phyloP scores from a whole-genome alignment of 1,140 invertebrate species.

The Bombus superbus region DNA sequence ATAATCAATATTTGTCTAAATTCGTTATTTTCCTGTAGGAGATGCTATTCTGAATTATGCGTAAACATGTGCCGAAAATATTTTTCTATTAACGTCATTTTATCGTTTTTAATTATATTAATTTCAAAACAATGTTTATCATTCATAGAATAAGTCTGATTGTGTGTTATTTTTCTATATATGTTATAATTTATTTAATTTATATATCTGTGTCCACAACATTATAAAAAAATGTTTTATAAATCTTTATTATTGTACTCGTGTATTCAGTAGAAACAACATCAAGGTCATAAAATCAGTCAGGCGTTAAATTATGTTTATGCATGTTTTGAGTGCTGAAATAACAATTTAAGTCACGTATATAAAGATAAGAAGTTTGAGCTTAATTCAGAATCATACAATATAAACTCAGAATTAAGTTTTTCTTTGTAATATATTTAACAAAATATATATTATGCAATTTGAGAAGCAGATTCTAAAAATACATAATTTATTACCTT shows the following conservation, averaged over 20 bases:
- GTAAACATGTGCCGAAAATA: neutral
- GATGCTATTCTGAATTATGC: conserved; percentile 36
- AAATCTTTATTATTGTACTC: conserved; percentile 14
- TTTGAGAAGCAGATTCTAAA: neutral
- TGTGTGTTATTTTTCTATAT: conserved; percentile 8
- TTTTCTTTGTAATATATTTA: neutral
- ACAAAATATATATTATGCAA: neutral
- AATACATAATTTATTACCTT: neutral
- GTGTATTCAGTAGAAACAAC: neutral
- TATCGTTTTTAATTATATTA: conserved; percentile 1
- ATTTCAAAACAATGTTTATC: conserved; percentile 10
- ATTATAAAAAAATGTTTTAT: conserved; percentile 32
- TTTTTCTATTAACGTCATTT: neutral
- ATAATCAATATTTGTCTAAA: conserved; percentile 55
- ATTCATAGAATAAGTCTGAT: conserved; percentile 19
- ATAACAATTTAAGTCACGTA: neutral
- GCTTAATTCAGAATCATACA: neutral
- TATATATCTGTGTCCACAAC: neutral
- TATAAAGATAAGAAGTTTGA: neutral
- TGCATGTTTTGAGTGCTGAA: neutral
- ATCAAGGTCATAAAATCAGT: neutral
- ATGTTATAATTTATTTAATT: conserved; percentile 46
- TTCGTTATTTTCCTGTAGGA: conserved; percentile 37
- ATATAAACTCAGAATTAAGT: neutral
- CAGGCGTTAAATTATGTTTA: neutral